A percentile compares a stretch with the other conserved stretches of the same genome.
phyloP scores from a whole-genome alignment of 2,797 vertebrate genomes.

The Trachurus trachurus region DNA sequence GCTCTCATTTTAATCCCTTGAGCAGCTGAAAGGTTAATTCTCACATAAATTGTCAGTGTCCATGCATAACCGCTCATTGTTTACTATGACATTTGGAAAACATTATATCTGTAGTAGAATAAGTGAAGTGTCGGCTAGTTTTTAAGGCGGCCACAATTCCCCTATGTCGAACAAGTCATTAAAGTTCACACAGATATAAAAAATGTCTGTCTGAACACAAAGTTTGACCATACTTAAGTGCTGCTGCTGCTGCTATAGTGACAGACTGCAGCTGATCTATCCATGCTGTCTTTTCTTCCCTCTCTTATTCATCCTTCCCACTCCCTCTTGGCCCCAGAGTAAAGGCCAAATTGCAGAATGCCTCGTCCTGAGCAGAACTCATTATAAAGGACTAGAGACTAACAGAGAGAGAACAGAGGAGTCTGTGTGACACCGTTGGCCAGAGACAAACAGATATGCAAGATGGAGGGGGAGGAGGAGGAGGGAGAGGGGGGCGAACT shows the following conservation, averaged over 20 bases:
- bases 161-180: not conserved
- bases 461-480: constrained; percentile 22
- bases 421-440: constrained; percentile 69
- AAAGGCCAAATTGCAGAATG: constrained; percentile 72
- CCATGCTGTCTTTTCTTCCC: constrained; percentile 44
- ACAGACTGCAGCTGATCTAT: constrained; percentile 44
- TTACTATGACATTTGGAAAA: not conserved
- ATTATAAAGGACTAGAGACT: constrained; percentile 67
- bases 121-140: not conserved
- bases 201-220: constrained; percentile 18
- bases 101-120: not conserved
- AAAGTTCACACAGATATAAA: not conserved
- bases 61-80: too few species aligned
- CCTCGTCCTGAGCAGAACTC: constrained; percentile 67
- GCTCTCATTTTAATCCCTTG: not conserved
- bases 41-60: not conserved
- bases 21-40: not conserved
- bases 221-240: not conserved
- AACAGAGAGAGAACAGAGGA: constrained; percentile 69
- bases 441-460: constrained; percentile 58
- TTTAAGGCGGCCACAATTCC: not conserved
- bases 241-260: constrained; percentile 46
- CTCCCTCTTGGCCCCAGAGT: constrained; percentile 48
- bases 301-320: constrained; percentile 46
- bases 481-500: not conserved